These are phyloP conservation scores for Pterocles gutturalis DNA, from an alignment of 2,113 vertebrate species.

Conservation along the genomic window DNA sequence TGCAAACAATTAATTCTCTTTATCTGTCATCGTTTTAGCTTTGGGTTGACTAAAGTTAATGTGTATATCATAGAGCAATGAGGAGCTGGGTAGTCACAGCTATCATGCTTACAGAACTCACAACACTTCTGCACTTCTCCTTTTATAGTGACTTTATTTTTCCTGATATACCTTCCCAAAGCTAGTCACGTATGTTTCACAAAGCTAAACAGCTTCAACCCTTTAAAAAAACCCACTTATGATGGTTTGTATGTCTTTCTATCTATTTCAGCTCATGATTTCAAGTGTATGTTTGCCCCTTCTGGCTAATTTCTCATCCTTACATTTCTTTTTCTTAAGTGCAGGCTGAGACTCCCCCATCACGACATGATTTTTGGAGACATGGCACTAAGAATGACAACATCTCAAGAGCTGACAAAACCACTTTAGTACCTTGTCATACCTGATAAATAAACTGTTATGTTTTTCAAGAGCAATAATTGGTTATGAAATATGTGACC, in stretches of 20 bases:
- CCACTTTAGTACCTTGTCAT: background rate
- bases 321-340: background rate
- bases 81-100: background rate
- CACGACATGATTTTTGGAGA: background rate
- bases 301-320: background rate
- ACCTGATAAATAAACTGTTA: background rate
- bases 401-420: background rate
- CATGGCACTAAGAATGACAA: background rate
- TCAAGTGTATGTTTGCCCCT: background rate
- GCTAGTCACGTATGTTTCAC: background rate
- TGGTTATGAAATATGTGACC: background rate
- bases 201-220: background rate
- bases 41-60: background rate
- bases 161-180: background rate
- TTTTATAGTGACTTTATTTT: background rate
- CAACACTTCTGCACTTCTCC: background rate
- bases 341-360: rapidly evolving
- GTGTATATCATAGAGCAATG: background rate
- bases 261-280: background rate
- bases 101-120: background rate
- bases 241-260: background rate
- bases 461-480: background rate
- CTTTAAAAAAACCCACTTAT: background rate
- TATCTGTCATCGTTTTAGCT: background rate
- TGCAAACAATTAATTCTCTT: background rate